Evolutionary conservation across 2,113 vertebrate genomes (phyloP).

Genomic region (Mobula hypostoma): DNA sequence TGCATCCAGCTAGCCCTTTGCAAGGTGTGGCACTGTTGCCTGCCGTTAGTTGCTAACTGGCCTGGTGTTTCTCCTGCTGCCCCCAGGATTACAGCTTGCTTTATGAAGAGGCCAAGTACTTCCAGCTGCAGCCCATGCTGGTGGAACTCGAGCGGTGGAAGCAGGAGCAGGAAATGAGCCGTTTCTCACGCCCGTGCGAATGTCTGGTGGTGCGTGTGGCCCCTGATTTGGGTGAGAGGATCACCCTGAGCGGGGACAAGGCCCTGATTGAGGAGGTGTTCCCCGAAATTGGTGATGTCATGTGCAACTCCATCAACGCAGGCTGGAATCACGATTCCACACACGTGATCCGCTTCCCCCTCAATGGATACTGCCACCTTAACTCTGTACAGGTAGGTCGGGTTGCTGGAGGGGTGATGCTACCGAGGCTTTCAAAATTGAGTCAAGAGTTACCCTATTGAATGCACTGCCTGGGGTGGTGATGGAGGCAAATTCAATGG

Average conservation of each 20-base stretch:
- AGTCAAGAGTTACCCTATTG: no score
- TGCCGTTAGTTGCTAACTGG: neutral
- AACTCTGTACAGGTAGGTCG: constrained; percentile 90
- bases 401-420: no score
- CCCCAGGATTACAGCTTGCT: constrained; percentile 83
- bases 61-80: neutral
- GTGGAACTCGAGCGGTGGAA: constrained; percentile 82
- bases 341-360: constrained; percentile 78
- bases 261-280: constrained; percentile 84
- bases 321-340: constrained; percentile 77
- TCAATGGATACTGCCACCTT: constrained; percentile 84
- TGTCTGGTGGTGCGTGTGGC: constrained; percentile 83
- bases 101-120: constrained; percentile 90
- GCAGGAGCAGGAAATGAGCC: constrained; percentile 65
- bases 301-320: constrained; percentile 74
- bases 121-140: constrained; percentile 83
- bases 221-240: constrained; percentile 80
- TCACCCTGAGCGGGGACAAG: constrained; percentile 75
- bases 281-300: constrained; percentile 76
- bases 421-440: no score
- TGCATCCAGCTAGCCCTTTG: no score
- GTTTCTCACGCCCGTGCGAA: constrained; percentile 69
- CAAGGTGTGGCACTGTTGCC: no score
- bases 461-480: no score
- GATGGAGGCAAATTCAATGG: no score